phyloP scores from a whole-genome alignment of 2,113 vertebrate genomes.

The Zosterops hypoxanthus region DNA sequence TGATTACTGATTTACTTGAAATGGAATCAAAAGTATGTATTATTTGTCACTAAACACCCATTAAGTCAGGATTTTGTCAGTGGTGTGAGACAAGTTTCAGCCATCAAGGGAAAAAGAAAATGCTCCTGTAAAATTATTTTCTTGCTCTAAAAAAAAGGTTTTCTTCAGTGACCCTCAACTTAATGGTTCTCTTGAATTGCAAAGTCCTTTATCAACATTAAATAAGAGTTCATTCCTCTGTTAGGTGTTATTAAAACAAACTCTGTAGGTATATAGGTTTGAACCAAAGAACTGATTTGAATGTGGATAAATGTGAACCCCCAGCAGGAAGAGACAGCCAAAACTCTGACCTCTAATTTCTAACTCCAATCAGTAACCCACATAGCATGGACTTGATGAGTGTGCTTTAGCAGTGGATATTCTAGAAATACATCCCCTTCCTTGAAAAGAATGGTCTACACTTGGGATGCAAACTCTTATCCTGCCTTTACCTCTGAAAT shows the following conservation, averaged over 20 bases:
- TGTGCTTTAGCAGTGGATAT: not conserved
- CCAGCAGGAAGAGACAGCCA: not conserved
- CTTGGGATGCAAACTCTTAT: not conserved
- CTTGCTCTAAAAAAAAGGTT: not conserved
- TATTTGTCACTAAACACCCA: not conserved
- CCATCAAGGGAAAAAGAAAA: not conserved
- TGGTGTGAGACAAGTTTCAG: not conserved
- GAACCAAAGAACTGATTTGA: not conserved
- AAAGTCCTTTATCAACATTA: not conserved
- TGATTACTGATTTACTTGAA: not conserved
- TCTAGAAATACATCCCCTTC: not conserved
- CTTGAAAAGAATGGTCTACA: not conserved
- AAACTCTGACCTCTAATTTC: not conserved
- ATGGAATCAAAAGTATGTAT: not conserved
- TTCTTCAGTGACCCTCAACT: not conserved
- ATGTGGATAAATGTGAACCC: not conserved
- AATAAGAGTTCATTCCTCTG: not conserved
- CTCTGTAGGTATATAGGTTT: not conserved
- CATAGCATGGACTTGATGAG: not conserved
- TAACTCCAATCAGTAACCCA: not conserved
- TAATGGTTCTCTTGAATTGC: not conserved
- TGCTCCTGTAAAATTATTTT: not conserved
- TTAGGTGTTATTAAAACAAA: not conserved
- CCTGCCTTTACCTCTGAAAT: not conserved
- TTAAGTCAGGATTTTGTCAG: not conserved